Percentiles rank a stretch among this genome's conserved stretches.
These are phyloP conservation scores for Pangasianodon hypophthalmus DNA, from an alignment of 2,113 vertebrate genomes.

Conservation along the genomic window DNA sequence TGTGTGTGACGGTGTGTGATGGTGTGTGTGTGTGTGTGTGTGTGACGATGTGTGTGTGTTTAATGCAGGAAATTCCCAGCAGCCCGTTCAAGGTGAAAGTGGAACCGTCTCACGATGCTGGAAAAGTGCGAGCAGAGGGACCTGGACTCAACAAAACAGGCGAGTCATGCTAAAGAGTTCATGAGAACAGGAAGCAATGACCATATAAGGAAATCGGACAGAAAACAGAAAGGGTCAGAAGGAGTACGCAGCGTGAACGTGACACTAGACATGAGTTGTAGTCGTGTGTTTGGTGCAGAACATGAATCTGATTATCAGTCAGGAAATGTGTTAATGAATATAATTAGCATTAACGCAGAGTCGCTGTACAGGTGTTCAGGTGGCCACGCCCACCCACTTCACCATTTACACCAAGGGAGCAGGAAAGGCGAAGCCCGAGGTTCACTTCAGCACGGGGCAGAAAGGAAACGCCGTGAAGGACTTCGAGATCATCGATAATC, in stretches of 20 bases:
- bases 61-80: slow-evolving; percentile 85
- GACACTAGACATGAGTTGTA: neutral
- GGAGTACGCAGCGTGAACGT: neutral
- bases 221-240: neutral
- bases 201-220: neutral
- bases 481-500: slow-evolving; percentile 95
- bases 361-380: slow-evolving; percentile 82
- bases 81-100: slow-evolving; percentile 95
- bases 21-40: no score
- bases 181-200: neutral
- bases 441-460: slow-evolving; percentile 77
- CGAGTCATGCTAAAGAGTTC: slow-evolving; percentile 52
- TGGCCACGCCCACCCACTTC: slow-evolving; percentile 92
- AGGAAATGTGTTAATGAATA: neutral
- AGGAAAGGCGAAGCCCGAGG: slow-evolving; percentile 88
- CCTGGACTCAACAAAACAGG: slow-evolving; percentile 89
- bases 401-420: slow-evolving; percentile 92
- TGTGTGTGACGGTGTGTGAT: no score
- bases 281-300: neutral
- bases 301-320: neutral
- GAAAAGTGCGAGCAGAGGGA: slow-evolving; percentile 90
- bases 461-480: slow-evolving; percentile 85
- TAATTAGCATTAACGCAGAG: neutral
- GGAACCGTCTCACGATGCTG: slow-evolving; percentile 88
- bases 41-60: neutral